Percentiles rank a stretch among this genome's conserved stretches.
These are phyloP conservation scores for Glaucomys volans DNA, from an alignment of 2,113 vertebrate genomes.

Conservation along the genomic window DNA sequence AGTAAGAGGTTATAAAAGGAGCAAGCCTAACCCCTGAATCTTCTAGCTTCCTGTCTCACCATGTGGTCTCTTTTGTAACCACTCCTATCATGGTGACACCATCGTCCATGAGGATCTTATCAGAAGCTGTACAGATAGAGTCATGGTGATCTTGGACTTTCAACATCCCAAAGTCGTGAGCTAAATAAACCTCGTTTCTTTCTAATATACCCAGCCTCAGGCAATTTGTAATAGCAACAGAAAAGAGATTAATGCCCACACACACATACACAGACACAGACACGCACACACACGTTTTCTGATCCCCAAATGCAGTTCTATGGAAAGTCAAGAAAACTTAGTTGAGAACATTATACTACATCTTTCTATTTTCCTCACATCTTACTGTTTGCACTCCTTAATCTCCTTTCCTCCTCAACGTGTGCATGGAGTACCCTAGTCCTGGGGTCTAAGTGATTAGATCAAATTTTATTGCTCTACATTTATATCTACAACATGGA, in stretches of 20 bases:
- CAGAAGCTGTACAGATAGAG: not conserved
- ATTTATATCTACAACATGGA: not conserved
- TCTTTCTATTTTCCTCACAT: not conserved
- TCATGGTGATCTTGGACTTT: not conserved
- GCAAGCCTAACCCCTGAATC: not conserved
- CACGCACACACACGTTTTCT: not conserved
- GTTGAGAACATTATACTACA: not conserved
- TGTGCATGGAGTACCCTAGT: not conserved
- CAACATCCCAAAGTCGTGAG: not conserved
- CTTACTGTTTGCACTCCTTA: not conserved
- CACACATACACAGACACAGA: too few relatives aligned
- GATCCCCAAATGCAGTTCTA: not conserved
- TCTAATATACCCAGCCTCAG: not conserved
- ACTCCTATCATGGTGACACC: not conserved
- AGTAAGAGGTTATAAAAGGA: not conserved
- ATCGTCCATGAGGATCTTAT: not conserved
- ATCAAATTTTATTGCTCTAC: slow-evolving; percentile 7
- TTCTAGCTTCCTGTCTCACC: not conserved
- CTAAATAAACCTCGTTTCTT: not conserved
- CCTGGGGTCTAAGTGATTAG: not conserved
- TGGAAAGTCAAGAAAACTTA: not conserved
- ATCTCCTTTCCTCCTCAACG: not conserved
- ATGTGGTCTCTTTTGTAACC: not conserved
- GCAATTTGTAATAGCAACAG: not conserved
- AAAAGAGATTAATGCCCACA: not conserved